Conservation (phyloP, 2,113 vertebrate species). For the Hyperopisus bebe region DNA sequence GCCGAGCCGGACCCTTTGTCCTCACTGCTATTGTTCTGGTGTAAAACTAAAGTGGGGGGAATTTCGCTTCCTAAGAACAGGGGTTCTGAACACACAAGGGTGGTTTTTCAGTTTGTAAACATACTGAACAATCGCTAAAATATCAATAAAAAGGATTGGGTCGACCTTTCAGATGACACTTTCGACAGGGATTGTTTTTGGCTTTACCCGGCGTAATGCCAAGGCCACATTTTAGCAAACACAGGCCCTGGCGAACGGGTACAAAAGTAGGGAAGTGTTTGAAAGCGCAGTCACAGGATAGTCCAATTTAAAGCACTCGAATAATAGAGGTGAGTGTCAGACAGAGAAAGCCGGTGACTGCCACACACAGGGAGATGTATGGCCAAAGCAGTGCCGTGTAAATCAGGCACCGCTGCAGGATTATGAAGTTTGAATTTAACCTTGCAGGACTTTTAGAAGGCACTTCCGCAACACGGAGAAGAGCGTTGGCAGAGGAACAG, state of each 20-base stretch:
- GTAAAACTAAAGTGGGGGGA: neutral
- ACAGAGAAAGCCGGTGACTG: neutral
- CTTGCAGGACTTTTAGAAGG: conserved; percentile 78
- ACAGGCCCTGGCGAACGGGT: neutral
- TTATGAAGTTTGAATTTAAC: conserved; percentile 72
- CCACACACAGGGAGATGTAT: conserved; percentile 18
- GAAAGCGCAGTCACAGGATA: conserved; percentile 23
- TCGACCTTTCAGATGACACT: conserved; percentile 11
- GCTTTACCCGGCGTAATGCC: neutral
- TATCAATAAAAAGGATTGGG: conserved; percentile 14
- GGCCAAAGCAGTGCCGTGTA: conserved; percentile 22
- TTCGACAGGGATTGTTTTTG: neutral
- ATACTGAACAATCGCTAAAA: conserved; percentile 23
- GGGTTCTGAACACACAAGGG: conserved; percentile 15
- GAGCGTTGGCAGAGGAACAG: conserved; percentile 69
- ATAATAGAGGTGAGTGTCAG: conserved; percentile 27
- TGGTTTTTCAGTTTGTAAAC: conserved; percentile 21
- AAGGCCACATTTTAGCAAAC: neutral
- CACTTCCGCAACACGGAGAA: conserved; percentile 58
- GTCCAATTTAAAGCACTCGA: conserved; percentile 8
- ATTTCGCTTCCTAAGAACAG: conserved; percentile 13
- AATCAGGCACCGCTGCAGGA: conserved; percentile 49
- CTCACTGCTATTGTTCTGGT: conserved; percentile 2
- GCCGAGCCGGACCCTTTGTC: conserved; percentile 13
- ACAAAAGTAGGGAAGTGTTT: conserved; percentile 28